These are phyloP conservation scores for Venustaconcha ellipsiformis DNA, from an alignment of 1,140 invertebrate species.

Conservation along the genomic window DNA sequence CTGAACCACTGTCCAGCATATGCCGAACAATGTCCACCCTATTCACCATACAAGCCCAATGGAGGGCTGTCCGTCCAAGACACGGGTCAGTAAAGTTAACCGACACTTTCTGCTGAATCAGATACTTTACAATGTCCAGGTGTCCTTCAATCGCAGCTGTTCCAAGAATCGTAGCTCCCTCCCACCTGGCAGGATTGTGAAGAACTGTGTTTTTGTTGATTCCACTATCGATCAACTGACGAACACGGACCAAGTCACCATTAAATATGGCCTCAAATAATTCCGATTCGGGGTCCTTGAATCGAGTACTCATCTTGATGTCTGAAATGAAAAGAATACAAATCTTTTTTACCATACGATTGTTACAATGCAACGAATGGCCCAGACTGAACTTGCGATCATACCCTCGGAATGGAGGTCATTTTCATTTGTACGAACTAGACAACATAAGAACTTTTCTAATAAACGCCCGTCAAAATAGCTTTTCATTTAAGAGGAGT, in stretches of 20 bases:
- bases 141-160: conserved; percentile 40
- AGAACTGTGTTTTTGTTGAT: conserved; percentile 39
- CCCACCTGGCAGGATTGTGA: conserved; percentile 26
- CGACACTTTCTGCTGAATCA: conserved; percentile 23
- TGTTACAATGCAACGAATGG: too few species aligned
- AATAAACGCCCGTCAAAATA: too few species aligned
- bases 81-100: conserved; percentile 38
- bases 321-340: too few species aligned
- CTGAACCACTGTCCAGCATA: conserved; percentile 18
- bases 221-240: conserved; percentile 39
- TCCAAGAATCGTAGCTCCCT: conserved; percentile 39
- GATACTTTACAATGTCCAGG: conserved; percentile 37
- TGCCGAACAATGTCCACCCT: conserved; percentile 15
- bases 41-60: conserved; percentile 42
- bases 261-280: conserved; percentile 37
- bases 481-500: too few species aligned
- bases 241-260: conserved; percentile 32
- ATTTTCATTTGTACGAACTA: too few species aligned
- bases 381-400: too few species aligned
- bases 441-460: too few species aligned
- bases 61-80: conserved; percentile 36
- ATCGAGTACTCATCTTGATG: too few species aligned
- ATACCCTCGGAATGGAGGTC: too few species aligned
- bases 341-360: too few species aligned
- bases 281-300: conserved; percentile 24